Conservation (phyloP, 2,888 invertebrate species). For the Ormia ochracea region DNA sequence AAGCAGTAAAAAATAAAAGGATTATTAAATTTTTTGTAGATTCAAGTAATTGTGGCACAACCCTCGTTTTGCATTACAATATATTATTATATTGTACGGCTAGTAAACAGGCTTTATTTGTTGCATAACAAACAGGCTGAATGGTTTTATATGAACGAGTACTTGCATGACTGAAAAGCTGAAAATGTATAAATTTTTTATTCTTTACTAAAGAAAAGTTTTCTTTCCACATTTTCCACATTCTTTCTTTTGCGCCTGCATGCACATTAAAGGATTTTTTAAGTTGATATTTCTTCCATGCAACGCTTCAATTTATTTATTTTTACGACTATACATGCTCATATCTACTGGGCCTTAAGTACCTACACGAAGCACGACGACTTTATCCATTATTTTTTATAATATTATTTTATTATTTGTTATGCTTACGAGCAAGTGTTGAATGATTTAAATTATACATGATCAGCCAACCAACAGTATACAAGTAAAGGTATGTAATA, state of each 20-base stretch:
- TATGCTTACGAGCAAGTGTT: neutral
- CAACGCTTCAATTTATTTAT: slow-evolving; percentile 10
- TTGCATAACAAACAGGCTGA: slow-evolving; percentile 58
- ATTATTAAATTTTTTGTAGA: neutral
- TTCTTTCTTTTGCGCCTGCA: slow-evolving; percentile 30
- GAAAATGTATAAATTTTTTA: too few species aligned
- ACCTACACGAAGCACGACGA: too few species aligned
- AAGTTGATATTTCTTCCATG: neutral
- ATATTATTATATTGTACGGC: slow-evolving; percentile 19
- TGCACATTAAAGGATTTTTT: slow-evolving; percentile 14
- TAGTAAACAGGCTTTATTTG: slow-evolving; percentile 47
- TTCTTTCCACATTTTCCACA: neutral
- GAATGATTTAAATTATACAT: neutral
- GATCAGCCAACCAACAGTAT: neutral
- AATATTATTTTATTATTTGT: neutral
- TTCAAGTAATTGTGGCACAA: neutral
- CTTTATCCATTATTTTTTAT: too few species aligned
- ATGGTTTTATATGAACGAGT: slow-evolving; percentile 6
- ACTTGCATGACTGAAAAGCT: neutral
- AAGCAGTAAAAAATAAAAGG: neutral
- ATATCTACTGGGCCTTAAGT: too few species aligned
- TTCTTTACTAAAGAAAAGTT: neutral
- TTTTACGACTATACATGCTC: too few species aligned
- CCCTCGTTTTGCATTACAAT: neutral
- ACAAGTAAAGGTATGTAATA: neutral